phyloP scores from a whole-genome alignment of 1,140 invertebrate genomes.

The Drosophila tristis region DNA sequence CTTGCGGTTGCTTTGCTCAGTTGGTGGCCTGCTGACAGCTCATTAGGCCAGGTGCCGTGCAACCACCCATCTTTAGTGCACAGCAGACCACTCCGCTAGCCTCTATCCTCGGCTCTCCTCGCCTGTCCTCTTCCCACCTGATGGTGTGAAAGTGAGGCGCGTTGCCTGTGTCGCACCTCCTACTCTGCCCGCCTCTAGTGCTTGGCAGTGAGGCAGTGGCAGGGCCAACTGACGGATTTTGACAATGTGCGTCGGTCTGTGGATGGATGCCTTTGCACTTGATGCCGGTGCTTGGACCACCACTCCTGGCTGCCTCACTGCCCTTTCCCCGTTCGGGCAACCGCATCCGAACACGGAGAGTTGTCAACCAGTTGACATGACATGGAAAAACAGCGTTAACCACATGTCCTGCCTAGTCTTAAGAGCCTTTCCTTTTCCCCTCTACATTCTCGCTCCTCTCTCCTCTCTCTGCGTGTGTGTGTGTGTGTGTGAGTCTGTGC shows the following conservation, averaged over 20 bases:
- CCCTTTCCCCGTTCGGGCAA: conserved; percentile 6
- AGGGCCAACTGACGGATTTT: conserved; percentile 60
- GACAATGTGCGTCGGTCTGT: conserved; percentile 57
- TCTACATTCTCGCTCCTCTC: too few species aligned
- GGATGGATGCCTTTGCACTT: conserved; percentile 44
- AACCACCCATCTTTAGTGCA: too few species aligned
- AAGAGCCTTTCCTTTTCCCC: conserved; percentile 23
- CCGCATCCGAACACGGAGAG: conserved; percentile 53
- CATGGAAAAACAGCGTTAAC: conserved; percentile 68
- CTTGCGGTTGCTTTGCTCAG: conserved; percentile 53
- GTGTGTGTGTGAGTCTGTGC: too few species aligned
- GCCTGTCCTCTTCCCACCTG: not conserved
- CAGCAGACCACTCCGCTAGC: not conserved
- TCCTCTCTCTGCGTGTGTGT: too few species aligned
- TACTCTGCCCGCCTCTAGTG: conserved; percentile 1
- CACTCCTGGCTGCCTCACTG: not conserved
- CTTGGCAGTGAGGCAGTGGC: conserved; percentile 21
- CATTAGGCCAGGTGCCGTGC: conserved; percentile 23
- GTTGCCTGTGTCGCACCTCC: not conserved
- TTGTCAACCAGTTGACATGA: conserved; percentile 50
- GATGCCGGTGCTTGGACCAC: conserved; percentile 6
- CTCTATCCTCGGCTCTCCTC: too few species aligned
- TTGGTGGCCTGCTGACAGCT: conserved; percentile 54
- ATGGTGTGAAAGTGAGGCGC: conserved; percentile 13
- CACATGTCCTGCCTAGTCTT: conserved; percentile 61